phyloP scores from a whole-genome alignment of 2,888 invertebrate species.

The Xanthorhoe designata region DNA sequence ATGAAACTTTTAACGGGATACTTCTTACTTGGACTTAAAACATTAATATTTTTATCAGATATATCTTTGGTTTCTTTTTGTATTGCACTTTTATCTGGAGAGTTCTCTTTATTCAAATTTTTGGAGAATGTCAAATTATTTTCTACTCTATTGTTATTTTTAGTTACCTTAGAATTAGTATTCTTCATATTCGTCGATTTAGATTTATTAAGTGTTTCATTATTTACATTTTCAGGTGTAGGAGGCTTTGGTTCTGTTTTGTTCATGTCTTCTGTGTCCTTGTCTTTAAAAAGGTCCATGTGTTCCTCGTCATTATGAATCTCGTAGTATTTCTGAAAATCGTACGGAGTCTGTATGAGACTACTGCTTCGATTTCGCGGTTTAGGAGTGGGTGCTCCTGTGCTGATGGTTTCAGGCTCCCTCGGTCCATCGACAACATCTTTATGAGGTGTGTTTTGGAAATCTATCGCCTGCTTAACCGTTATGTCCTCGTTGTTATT shows the following conservation, averaged over 20 bases:
- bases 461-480: constrained; percentile 75
- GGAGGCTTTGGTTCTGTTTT: constrained; percentile 64
- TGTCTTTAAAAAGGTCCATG: constrained; percentile 74
- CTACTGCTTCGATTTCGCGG: constrained; percentile 79
- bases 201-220: constrained; percentile 53
- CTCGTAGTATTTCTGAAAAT: constrained; percentile 81
- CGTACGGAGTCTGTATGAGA: constrained; percentile 82
- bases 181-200: constrained; percentile 42
- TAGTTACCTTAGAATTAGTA: constrained; percentile 35
- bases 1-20: constrained; percentile 77
- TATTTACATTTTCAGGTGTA: constrained; percentile 67
- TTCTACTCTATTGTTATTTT: constrained; percentile 43
- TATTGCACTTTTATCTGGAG: constrained; percentile 76
- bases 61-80: constrained; percentile 78
- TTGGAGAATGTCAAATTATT: constrained; percentile 59
- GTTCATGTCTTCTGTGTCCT: constrained; percentile 57
- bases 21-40: constrained; percentile 81
- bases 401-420: constrained; percentile 51
- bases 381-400: constrained; percentile 68
- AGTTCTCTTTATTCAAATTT: constrained; percentile 66
- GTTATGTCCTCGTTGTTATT: constrained; percentile 80
- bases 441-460: constrained; percentile 67
- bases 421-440: constrained; percentile 68
- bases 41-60: constrained; percentile 73
- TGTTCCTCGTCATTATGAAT: constrained; percentile 80